These are phyloP conservation scores for Agapornis canus DNA, from an alignment of 2,797 vertebrate species.

Conservation along the genomic window DNA sequence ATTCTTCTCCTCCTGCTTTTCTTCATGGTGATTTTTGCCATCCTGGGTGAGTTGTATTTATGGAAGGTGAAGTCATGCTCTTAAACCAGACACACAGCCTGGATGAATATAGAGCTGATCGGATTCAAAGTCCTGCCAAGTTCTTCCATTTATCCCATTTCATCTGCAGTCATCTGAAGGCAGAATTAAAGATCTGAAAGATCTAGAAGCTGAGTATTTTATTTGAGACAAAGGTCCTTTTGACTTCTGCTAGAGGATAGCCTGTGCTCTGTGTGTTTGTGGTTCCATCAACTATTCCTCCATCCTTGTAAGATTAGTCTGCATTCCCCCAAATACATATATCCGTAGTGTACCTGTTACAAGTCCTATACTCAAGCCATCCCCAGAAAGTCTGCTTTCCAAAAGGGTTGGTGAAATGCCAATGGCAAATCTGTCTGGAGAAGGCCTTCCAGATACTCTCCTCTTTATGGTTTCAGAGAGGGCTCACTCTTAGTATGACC, in stretches of 20 bases:
- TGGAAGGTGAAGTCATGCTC: neutral
- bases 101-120: neutral
- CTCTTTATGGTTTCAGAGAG: neutral
- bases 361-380: neutral
- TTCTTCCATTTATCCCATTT: neutral
- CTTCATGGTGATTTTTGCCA: conserved; percentile 99
- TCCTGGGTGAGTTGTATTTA: conserved; percentile 84
- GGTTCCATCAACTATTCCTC: neutral
- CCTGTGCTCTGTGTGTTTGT: neutral
- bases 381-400: neutral
- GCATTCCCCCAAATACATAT: neutral
- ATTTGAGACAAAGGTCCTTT: neutral
- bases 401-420: neutral
- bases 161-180: neutral
- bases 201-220: neutral
- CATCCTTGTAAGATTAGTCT: neutral
- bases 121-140: neutral
- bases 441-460: neutral
- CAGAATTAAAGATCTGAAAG: neutral
- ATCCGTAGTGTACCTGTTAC: neutral
- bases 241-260: neutral
- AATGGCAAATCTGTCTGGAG: neutral
- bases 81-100: neutral
- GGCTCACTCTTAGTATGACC: neutral
- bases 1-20: conserved; percentile 95